Evolutionary conservation across 2,888 invertebrate genomes (phyloP).

Genomic region (Odiellus spinosus): DNA sequence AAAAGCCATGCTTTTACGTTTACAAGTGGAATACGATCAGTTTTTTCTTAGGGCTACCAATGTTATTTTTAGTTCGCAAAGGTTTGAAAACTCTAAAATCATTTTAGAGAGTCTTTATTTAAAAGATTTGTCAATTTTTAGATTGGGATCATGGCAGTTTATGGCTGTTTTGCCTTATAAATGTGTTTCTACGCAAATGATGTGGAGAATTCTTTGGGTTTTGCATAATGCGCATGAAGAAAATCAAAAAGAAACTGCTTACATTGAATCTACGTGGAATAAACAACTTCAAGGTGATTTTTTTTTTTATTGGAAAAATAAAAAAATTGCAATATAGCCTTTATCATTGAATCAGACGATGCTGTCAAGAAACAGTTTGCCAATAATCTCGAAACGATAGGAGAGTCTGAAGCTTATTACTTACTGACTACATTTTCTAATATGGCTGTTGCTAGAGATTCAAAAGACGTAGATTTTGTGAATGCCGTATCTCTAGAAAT

Average conservation of each 20-base stretch:
- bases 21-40: constrained; percentile 55
- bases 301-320: not conserved
- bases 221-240: constrained; percentile 25
- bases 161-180: constrained; percentile 49
- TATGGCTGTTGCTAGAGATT: constrained; percentile 50
- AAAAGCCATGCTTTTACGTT: constrained; percentile 34
- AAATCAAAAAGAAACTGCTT: constrained; percentile 22
- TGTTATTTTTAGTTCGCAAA: constrained; percentile 51
- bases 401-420: constrained; percentile 57
- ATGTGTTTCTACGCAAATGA: constrained; percentile 27
- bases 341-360: no score
- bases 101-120: no score
- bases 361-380: constrained; percentile 34
- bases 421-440: constrained; percentile 59
- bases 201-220: constrained; percentile 32
- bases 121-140: constrained; percentile 17
- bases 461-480: constrained; percentile 46
- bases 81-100: constrained; percentile 29
- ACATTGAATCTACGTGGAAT: constrained; percentile 24
- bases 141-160: constrained; percentile 62
- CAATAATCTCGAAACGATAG: constrained; percentile 44
- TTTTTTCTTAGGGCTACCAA: constrained; percentile 51
- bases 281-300: constrained; percentile 22
- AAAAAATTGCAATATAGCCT: no score
- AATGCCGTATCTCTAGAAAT: constrained; percentile 48